These are phyloP conservation scores for Nanger granti DNA, from an alignment of 2,113 vertebrate genomes.

Conservation along the genomic window DNA sequence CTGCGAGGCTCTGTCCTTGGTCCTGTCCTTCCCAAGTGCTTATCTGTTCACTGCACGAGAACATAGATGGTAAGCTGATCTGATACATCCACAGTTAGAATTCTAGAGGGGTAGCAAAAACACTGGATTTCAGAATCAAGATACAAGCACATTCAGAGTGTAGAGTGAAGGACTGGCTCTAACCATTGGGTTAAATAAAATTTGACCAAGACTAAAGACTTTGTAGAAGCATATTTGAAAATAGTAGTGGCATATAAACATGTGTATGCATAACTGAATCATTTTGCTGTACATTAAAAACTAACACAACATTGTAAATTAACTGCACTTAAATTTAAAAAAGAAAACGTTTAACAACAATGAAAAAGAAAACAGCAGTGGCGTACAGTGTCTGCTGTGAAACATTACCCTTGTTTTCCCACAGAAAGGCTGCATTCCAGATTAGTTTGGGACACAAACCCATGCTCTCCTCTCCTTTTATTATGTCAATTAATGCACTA, in stretches of 20 bases:
- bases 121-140: neutral
- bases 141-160: neutral
- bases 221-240: too few species aligned
- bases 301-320: neutral
- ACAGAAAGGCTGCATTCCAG: neutral
- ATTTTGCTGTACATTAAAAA: neutral
- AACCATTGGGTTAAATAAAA: neutral
- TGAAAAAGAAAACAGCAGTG: neutral
- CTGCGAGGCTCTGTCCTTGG: constrained; percentile 6
- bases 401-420: neutral
- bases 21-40: neutral
- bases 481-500: neutral
- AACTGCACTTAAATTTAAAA: neutral
- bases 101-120: neutral
- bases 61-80: neutral
- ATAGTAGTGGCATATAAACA: too few species aligned
- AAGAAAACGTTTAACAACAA: neutral
- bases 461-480: neutral
- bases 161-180: neutral
- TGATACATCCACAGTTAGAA: neutral
- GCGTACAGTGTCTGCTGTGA: neutral
- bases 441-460: neutral
- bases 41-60: neutral
- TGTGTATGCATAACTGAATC: neutral
- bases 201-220: neutral